Conservation (phyloP, 1,140 invertebrate species). For the Drosophila neocordata region DNA sequence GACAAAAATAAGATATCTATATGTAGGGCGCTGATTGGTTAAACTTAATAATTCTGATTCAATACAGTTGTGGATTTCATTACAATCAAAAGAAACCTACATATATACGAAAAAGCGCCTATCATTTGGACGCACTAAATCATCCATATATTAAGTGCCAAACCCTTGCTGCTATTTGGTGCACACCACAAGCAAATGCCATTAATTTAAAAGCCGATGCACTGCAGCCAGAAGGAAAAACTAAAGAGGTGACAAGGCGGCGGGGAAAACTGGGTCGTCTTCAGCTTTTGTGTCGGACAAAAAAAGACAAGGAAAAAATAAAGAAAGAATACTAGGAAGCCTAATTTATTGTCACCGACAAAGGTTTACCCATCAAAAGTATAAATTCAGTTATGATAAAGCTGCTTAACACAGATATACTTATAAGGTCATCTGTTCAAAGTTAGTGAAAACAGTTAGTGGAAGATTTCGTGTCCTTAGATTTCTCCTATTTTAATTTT, state of each 20-base stretch:
- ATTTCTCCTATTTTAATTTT: no score
- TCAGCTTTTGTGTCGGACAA: constrained; percentile 42
- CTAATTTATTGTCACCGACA: no score
- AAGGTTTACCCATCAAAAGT: no score
- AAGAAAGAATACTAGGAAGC: constrained; percentile 8
- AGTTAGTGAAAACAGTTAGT: no score
- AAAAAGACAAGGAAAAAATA: not conserved
- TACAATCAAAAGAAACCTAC: not conserved
- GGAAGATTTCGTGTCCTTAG: no score
- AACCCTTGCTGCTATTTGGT: constrained; percentile 28
- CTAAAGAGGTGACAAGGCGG: constrained; percentile 3
- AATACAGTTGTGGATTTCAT: not conserved
- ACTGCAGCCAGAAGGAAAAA: constrained; percentile 21
- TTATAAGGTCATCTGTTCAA: no score
- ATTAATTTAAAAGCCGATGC: constrained; percentile 62
- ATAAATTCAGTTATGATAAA: no score
- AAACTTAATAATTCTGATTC: not conserved
- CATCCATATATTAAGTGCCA: not conserved
- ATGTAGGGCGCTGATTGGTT: constrained; percentile 19
- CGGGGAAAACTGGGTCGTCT: constrained; percentile 42
- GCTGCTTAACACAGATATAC: no score
- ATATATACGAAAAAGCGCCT: not conserved
- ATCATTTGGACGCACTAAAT: not conserved
- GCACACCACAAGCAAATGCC: constrained; percentile 59
- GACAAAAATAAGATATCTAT: constrained; percentile 52